phyloP scores from a whole-genome alignment of 2,113 vertebrate genomes.

The Oceanodroma tethys region DNA sequence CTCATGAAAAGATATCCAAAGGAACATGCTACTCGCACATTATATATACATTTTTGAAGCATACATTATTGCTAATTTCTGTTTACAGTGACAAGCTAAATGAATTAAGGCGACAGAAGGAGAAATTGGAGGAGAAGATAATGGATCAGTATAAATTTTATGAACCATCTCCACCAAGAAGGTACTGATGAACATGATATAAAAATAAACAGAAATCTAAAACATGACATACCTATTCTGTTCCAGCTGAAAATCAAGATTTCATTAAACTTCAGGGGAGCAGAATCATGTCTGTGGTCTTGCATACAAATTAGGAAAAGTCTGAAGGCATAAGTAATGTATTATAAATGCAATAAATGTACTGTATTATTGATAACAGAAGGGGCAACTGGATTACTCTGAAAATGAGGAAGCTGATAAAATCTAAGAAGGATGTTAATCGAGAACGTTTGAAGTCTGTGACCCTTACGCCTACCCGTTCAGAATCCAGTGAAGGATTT shows the following conservation, averaged over 20 bases:
- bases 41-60: not conserved
- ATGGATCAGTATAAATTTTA: constrained; percentile 99
- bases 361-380: constrained; percentile 68
- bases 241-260: not conserved
- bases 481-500: constrained; percentile 89
- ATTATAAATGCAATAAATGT: not conserved
- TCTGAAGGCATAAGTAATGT: not conserved
- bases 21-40: not conserved
- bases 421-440: constrained; percentile 88
- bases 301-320: not conserved
- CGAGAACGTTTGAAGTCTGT: constrained; percentile 90
- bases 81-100: constrained; percentile 92
- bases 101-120: constrained; percentile 94
- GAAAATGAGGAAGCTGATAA: constrained; percentile 98
- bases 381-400: constrained; percentile 98
- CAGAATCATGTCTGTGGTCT: not conserved
- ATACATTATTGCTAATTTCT: not conserved
- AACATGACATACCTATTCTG: not conserved
- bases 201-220: not conserved
- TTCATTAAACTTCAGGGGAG: not conserved
- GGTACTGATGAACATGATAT: constrained; percentile 68
- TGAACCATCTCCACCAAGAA: constrained; percentile 94
- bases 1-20: not conserved
- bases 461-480: constrained; percentile 87
- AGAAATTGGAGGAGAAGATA: constrained; percentile 98